These are phyloP conservation scores for Heteropelma amictum DNA, from an alignment of 2,888 invertebrate species.

Conservation along the genomic window DNA sequence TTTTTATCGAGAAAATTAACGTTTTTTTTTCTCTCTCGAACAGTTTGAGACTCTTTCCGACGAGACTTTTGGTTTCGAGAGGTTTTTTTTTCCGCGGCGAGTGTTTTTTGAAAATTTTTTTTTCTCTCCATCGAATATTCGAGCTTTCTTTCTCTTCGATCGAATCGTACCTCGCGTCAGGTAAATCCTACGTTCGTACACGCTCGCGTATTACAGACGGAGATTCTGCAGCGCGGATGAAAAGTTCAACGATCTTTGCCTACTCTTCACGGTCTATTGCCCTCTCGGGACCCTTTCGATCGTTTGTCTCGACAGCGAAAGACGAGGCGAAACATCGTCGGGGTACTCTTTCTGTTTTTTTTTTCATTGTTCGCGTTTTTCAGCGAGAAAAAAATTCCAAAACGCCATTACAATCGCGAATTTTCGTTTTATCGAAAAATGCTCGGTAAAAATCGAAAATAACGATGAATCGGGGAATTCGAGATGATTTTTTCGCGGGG, in stretches of 20 bases:
- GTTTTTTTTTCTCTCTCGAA: too few species aligned
- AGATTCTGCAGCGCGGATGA: constrained; percentile 38
- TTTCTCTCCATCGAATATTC: background rate
- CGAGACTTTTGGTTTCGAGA: too few species aligned
- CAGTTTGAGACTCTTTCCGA: too few species aligned
- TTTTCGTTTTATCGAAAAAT: too few species aligned
- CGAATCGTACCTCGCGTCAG: background rate
- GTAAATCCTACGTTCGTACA: constrained; percentile 21
- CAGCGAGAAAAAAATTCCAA: background rate
- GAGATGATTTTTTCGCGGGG: too few species aligned
- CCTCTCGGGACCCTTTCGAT: constrained; percentile 28
- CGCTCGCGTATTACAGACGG: too few species aligned
- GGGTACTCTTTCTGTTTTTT: background rate
- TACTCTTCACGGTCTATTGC: constrained; percentile 48
- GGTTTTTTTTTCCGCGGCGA: too few species aligned
- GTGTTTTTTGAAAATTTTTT: background rate
- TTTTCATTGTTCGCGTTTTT: background rate
- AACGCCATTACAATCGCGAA: too few species aligned
- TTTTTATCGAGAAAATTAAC: too few species aligned
- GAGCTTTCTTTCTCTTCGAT: background rate
- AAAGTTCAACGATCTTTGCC: constrained; percentile 48
- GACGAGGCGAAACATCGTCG: constrained; percentile 2
- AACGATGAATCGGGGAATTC: too few species aligned
- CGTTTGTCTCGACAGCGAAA: constrained; percentile 29
- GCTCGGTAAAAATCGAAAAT: too few species aligned